phyloP scores from a whole-genome alignment of 2,888 invertebrate species.

The Trissoscelio sp. region DNA sequence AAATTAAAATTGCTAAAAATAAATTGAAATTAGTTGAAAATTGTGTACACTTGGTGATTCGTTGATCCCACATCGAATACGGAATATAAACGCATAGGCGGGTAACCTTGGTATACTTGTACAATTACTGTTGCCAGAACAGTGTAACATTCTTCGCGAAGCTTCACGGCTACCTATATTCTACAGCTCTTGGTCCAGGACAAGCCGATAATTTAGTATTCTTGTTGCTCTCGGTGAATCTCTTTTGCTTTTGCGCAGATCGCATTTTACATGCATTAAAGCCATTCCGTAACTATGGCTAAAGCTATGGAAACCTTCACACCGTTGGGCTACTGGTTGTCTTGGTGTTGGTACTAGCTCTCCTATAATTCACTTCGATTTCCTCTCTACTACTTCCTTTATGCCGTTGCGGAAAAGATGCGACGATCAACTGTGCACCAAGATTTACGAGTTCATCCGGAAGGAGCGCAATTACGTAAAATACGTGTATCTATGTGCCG shows the following conservation, averaged over 20 bases:
- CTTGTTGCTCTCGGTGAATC: constrained; percentile 75
- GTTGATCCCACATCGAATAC: too few relatives aligned
- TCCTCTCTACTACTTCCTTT: constrained; percentile 69
- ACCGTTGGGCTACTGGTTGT: constrained; percentile 55
- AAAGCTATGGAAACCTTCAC: constrained; percentile 64
- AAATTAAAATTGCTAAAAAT: too few relatives aligned
- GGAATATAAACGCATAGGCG: constrained; percentile 54
- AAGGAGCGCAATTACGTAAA: constrained; percentile 73
- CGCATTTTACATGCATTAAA: constrained; percentile 78
- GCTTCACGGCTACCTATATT: constrained; percentile 70
- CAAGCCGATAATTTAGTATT: constrained; percentile 80
- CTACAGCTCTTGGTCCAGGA: constrained; percentile 71
- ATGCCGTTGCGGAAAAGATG: constrained; percentile 63
- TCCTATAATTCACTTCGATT: constrained; percentile 66
- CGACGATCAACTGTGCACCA: constrained; percentile 67
- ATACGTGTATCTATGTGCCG: constrained; percentile 68
- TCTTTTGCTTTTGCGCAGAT: constrained; percentile 70
- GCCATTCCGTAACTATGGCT: constrained; percentile 68
- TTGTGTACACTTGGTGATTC: too few relatives aligned
- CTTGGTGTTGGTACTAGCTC: constrained; percentile 45
- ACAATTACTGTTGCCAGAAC: constrained; percentile 69
- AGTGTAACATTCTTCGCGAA: constrained; percentile 67
- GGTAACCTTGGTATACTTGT: constrained; percentile 64
- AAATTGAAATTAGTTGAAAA: too few relatives aligned
- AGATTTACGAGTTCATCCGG: constrained; percentile 74